Conservation (phyloP, 1,140 invertebrate genomes). For the Platyscapa corneri region DNA sequence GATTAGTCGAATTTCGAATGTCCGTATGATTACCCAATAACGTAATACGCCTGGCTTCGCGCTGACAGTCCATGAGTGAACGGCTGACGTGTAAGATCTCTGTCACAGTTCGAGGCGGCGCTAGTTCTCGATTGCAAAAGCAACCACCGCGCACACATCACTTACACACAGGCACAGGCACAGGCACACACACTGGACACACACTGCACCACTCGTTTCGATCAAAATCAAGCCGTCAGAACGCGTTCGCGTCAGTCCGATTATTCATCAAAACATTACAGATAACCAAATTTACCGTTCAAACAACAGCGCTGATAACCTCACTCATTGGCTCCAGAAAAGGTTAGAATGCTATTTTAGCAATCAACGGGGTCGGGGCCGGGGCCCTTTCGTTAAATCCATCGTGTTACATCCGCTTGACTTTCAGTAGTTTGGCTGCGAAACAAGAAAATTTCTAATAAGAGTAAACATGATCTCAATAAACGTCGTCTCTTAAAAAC, state of each 20-base stretch:
- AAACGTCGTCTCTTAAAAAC: not conserved
- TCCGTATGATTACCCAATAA: conserved; percentile 47
- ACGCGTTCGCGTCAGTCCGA: not conserved
- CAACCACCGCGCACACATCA: no score
- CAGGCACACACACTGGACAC: no score
- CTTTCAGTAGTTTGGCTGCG: not conserved
- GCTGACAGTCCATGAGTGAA: conserved; percentile 62
- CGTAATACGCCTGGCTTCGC: conserved; percentile 38
- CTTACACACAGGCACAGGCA: not conserved
- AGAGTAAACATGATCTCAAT: not conserved
- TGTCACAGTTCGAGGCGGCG: conserved; percentile 61
- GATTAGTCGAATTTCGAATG: conserved; percentile 39
- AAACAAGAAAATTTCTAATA: not conserved
- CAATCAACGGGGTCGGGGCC: not conserved
- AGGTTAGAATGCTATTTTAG: conserved; percentile 1
- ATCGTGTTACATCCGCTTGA: not conserved
- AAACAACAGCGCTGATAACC: conserved; percentile 22
- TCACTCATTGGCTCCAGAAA: not conserved
- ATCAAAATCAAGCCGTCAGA: conserved; percentile 28
- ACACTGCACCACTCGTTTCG: not conserved
- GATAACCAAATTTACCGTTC: conserved; percentile 29
- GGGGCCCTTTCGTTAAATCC: not conserved
- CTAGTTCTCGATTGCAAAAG: conserved; percentile 58
- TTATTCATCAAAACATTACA: conserved; percentile 13
- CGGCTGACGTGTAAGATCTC: conserved; percentile 67